phyloP scores from a whole-genome alignment of 92 coral and sea anemone species.

The Porites rus region DNA sequence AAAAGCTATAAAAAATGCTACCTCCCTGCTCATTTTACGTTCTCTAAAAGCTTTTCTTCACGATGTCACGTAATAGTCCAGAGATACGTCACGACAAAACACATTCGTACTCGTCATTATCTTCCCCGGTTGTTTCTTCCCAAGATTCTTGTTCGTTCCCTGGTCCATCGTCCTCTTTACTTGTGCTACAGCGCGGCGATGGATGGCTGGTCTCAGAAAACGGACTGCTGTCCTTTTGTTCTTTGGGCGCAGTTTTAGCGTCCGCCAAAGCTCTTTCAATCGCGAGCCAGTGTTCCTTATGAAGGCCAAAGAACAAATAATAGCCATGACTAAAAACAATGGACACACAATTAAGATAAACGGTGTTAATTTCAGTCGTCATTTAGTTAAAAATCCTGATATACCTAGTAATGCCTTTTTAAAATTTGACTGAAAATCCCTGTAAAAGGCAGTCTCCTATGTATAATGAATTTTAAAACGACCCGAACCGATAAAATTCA shows the following conservation, averaged over 20 bases:
- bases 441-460: no score
- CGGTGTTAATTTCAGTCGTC: no score
- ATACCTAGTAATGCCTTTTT: no score
- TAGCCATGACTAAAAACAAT: slow-evolving; percentile 82
- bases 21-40: no score
- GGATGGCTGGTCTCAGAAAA: slow-evolving; percentile 70
- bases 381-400: no score
- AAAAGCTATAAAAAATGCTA: no score
- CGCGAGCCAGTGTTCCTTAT: slow-evolving; percentile 87
- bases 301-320: slow-evolving; percentile 81
- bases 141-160: slow-evolving; percentile 58
- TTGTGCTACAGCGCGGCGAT: slow-evolving; percentile 68
- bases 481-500: no score
- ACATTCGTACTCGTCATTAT: slow-evolving; percentile 72
- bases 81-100: slow-evolving; percentile 57
- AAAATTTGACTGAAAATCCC: no score
- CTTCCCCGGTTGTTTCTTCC: slow-evolving; percentile 51
- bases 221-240: slow-evolving; percentile 78
- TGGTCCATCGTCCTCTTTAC: slow-evolving; percentile 73
- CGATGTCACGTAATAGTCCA: neutral
- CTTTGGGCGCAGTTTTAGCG: slow-evolving; percentile 73
- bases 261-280: slow-evolving; percentile 69
- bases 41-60: neutral
- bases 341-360: neutral
- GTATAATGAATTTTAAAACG: no score